Evolutionary conservation across 2,888 invertebrate genomes (phyloP), one percentile per base, ranked within the genome.

Genomic region (Ephialtes manifestator): DNA sequence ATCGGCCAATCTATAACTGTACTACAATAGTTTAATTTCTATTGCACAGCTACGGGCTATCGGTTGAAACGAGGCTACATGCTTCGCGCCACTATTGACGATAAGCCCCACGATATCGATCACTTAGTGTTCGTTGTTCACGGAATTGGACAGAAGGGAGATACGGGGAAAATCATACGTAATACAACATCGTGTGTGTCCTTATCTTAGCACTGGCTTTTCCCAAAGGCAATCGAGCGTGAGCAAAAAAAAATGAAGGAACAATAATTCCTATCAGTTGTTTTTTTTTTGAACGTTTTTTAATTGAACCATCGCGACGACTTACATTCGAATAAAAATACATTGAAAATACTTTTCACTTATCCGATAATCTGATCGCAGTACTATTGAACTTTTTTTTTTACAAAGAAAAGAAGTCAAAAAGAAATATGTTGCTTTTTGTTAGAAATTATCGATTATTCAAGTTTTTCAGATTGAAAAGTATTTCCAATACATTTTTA

Each of bases 71-170:
- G 96, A 85, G 96, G 96, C 4, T 96, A 96, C 89, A 95, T 95
- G 87, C 92, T 93, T 48, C 94, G 94, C 83, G 96, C 96, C 1
- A 93, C 94, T 55, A 94, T 95, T 90, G 95, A 95, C 78, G 96
- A 97, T 89, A 95, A 96, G 88, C 96, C 95, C 10, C 93, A 94
- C 58, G 96, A 96, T 90, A 96, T 97, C 84, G 95, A 95, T 67
- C 96, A 97, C 92, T 94, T 97, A 85, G 96, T 97, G 28, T 96
- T 97, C 93, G 96, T 97, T 31, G 95, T 97, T 79, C 97, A 97
- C 92, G 97, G 97, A 80, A 96, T 97, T 86, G 97, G 97, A 20
- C 96, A 97, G 92, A 96, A 96, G 91, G 95, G 96, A 94, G 96
- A 96, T 89, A 95, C 95, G 46, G 95, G 96, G 74, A 95, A 95